Evolutionary conservation across 2,113 vertebrate species (phyloP), one percentile per base, ranked within the genome.

Genomic region (Melospiza melodia): DNA sequence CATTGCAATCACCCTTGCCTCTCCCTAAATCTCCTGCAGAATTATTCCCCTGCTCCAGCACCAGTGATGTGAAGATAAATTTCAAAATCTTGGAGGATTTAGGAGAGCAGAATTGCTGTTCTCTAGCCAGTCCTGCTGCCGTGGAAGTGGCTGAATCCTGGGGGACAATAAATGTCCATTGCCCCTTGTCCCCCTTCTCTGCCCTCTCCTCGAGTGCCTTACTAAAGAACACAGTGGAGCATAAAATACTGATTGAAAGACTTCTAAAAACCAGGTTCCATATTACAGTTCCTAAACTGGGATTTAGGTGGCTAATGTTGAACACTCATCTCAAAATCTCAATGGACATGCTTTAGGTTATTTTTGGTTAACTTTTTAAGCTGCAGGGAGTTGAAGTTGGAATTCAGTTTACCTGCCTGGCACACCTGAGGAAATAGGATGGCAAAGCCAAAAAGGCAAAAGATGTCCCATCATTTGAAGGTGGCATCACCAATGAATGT

Each of bases 331-430:
- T 93, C 63, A 58, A 59, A 66, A 88, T 48, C 0, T 5, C n/a
- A 44, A 0, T 43, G 58, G 44, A 58, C 23, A 51, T 49, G 30
- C 31, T 51, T 37, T 82, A 54, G 23, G 22, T 75, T 69, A 13
- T 28, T 62, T 87, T 66, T 51, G 49, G 10, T 35, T 30, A 25
- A 8, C 7, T 43, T 55, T 84, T 43, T 21, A 76, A 90, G 21
- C 19, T 81, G 72, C 61, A 61, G 67, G 37, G 6, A 68, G 65
- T 43, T 82, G 30, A 92, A 84, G 49, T 76, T 76, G 57, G 62
- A 79, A 69, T 93, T 95, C 73, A 92, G 54, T 93, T 94, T 93
- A 87, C 94, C 93, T 95, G 73, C 43, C 65, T 92, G 82, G 57
- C 24, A 84, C 21, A 48, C 37, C 67, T 46, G 65, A 43, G 65